These are phyloP conservation scores for Monodelphis domestica DNA, from an alignment of 2,797 vertebrate genomes.

Conservation along the genomic window DNA sequence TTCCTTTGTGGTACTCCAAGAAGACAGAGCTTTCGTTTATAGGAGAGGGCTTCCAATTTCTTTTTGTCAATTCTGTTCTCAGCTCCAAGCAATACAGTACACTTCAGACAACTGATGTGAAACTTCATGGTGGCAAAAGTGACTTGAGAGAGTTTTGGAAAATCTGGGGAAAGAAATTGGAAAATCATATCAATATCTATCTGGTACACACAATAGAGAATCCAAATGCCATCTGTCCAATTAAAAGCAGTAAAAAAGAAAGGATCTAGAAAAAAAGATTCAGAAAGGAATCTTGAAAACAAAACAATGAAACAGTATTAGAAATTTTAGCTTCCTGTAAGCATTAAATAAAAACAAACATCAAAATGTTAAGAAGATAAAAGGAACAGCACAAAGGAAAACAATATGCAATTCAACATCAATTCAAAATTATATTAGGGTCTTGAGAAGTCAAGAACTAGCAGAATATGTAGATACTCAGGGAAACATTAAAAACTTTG, in stretches of 20 bases:
- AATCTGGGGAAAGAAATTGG: neutral
- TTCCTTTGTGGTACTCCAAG: no score
- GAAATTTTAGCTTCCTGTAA: neutral
- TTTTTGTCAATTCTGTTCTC: neutral
- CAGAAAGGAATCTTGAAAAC: neutral
- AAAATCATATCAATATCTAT: neutral
- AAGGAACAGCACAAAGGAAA: neutral
- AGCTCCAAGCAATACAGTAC: neutral
- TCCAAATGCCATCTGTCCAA: neutral
- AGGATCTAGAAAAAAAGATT: no score
- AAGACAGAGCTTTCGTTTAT: neutral
- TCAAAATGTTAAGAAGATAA: neutral
- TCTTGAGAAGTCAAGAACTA: neutral
- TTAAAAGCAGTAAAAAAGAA: neutral
- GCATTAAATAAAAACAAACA: neutral
- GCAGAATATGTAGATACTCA: neutral
- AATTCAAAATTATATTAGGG: neutral
- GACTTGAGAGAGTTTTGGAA: neutral
- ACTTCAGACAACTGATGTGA: neutral
- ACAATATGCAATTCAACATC: neutral
- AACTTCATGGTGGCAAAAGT: neutral
- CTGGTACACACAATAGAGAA: neutral
- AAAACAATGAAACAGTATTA: neutral
- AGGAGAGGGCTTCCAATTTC: neutral
- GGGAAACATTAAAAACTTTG: neutral